Evolutionary conservation across 2,113 vertebrate genomes (phyloP), one percentile per base, ranked within the genome.

Genomic region (Vulpes lagopus): DNA sequence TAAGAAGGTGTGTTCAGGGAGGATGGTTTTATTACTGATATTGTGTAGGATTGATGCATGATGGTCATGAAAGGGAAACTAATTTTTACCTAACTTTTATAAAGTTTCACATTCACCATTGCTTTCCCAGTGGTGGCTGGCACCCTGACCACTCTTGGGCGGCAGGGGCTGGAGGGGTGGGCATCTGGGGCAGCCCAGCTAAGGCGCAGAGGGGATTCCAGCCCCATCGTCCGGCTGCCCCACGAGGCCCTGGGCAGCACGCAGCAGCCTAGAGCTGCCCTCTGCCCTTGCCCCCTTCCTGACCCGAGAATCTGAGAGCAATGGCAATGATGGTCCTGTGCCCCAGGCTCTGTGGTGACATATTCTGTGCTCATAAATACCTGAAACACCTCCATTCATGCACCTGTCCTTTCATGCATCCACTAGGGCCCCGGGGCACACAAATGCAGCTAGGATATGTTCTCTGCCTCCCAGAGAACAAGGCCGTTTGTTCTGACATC

Each of bases 241-340:
- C 5, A 9, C 2, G 2, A 20, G 14, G 20, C 30, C 2, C 67
- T 0, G n/a, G 60, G 60, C 10, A 3, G 7, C 23, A 20, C 0
- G 15, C 2, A 20, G 22, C 38, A 35, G 35, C 14, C 16, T 0
- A 2, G 38, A 71, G 7, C 89, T 81, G 16, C 65, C 17, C 16
- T 35, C 49, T 23, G 43, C 35, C 3, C 27, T 10, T 14, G 1
- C 16, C 49, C 3, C 22, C 22, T 7, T 35, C 30, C 65, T 32
- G 16, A 35, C 23, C 32, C 35, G 0, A 23, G 22, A 15, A 3
- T 30, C 84, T 11, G 8, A 0, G 27, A 6, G n/a, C 30, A 3
- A 32, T 5, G 5, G 4, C 11, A 16, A 4, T 0, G 22, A 7
- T 1, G 11, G 51, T 7, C 2, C 5, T 1, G 2, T 11, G 38